phyloP scores from a whole-genome alignment of 2,888 invertebrate species.

The Hoplodrina blanda region DNA sequence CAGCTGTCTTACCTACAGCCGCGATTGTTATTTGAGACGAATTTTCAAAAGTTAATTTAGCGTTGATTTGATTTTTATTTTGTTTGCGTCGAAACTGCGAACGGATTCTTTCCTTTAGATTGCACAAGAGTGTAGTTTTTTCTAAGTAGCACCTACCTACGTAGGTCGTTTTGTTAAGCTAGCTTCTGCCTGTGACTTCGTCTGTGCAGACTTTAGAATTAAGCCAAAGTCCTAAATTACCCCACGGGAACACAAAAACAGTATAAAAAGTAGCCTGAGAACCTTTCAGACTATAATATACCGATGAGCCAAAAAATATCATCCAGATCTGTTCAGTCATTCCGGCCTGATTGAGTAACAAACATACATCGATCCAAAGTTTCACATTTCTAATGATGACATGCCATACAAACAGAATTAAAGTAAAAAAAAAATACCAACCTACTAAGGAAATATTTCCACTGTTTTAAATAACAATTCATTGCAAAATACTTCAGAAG shows the following conservation, averaged over 20 bases:
- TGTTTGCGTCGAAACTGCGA: slow-evolving; percentile 59
- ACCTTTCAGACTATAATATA: no score
- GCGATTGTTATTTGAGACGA: slow-evolving; percentile 78
- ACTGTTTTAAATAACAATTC: slow-evolving; percentile 4
- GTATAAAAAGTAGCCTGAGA: no score
- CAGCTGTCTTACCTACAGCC: slow-evolving; percentile 87
- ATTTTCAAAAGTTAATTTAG: slow-evolving; percentile 84
- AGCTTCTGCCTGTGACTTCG: no score
- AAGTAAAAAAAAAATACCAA: neutral
- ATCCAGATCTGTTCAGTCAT: no score
- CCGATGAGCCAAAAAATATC: no score
- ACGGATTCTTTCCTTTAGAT: slow-evolving; percentile 49
- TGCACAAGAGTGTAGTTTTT: slow-evolving; percentile 49
- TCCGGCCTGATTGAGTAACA: no score
- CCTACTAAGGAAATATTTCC: neutral
- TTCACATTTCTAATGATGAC: no score
- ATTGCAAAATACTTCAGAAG: slow-evolving; percentile 5
- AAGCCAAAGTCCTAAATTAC: no score
- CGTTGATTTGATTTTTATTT: slow-evolving; percentile 80
- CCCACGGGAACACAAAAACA: no score
- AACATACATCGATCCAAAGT: no score
- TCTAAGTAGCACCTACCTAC: neutral
- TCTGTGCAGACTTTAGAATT: no score
- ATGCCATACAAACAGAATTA: neutral
- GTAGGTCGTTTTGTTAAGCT: neutral